Evolutionary conservation across 2,888 invertebrate genomes (phyloP).

Genomic region (Linnaemya tessellans): DNA sequence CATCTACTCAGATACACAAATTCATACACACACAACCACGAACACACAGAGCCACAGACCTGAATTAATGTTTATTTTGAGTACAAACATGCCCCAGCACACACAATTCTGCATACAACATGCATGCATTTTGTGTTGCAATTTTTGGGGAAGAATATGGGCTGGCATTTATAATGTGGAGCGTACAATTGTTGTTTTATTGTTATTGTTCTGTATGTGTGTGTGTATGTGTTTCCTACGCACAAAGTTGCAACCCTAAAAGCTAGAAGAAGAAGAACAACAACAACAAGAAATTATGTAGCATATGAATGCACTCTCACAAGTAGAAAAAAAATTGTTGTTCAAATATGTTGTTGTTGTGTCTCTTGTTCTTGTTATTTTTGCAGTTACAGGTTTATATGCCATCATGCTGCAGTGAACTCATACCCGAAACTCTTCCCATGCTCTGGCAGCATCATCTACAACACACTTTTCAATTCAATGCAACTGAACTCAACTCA

Average conservation of each 20-base stretch:
- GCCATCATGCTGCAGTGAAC: constrained; percentile 41
- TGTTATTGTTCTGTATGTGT: constrained; percentile 48
- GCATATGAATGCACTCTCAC: constrained; percentile 67
- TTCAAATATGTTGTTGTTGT: constrained; percentile 44
- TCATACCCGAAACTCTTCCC: constrained; percentile 5
- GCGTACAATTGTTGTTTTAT: constrained; percentile 50
- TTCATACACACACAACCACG: neutral
- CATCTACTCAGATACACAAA: constrained; percentile 33
- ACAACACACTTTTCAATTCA: constrained; percentile 43
- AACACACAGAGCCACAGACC: neutral
- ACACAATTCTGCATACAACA: neutral
- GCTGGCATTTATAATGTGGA: constrained; percentile 52
- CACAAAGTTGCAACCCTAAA: constrained; percentile 69
- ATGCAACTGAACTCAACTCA: constrained; percentile 40
- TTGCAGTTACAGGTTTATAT: constrained; percentile 44
- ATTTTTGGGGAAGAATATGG: constrained; percentile 55
- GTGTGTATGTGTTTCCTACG: constrained; percentile 48
- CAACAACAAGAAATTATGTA: constrained; percentile 16
- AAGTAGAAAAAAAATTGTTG: constrained; percentile 43
- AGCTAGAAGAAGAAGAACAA: constrained; percentile 34
- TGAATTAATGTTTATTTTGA: constrained; percentile 21
- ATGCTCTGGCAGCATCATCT: neutral
- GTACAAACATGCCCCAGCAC: neutral
- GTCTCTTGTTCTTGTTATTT: constrained; percentile 36
- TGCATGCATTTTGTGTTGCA: neutral